A percentile compares a stretch with the other conserved stretches of the same genome.
Evolutionary conservation across 2,113 vertebrate genomes (phyloP).

Genomic region (Dicaeum eximium): DNA sequence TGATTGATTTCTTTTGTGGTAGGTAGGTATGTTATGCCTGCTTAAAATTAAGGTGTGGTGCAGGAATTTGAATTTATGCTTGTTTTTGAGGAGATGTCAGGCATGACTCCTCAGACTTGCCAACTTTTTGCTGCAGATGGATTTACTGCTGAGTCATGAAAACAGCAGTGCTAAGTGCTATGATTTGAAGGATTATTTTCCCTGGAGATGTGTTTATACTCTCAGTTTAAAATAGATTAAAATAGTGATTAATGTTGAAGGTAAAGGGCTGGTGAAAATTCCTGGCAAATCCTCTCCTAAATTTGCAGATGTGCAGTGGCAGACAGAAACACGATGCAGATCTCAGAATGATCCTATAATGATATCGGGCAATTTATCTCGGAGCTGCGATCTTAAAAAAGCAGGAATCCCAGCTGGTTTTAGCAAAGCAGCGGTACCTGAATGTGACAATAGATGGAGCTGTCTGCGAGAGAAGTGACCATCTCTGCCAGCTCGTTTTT

Average conservation of each 20-base stretch:
- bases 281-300: not conserved
- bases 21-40: not conserved
- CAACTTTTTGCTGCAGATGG: not conserved
- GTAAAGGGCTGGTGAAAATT: not conserved
- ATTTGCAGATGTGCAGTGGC: not conserved
- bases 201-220: not conserved
- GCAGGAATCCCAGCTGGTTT: not conserved
- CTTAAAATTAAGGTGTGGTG: not conserved
- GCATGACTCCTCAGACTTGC: not conserved
- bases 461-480: constrained; percentile 35
- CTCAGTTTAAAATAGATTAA: not conserved
- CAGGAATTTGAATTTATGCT: not conserved
- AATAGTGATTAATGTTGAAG: not conserved
- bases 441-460: constrained; percentile 46
- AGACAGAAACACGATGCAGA: not conserved
- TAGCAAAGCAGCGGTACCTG: not conserved
- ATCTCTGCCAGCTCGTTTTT: not conserved
- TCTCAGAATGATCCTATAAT: not conserved
- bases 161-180: not conserved
- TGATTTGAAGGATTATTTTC: not conserved
- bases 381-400: not conserved
- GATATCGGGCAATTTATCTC: not conserved
- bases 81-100: not conserved
- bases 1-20: not conserved
- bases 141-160: not conserved